These are phyloP conservation scores for Tillus elongatus DNA, from an alignment of 2,888 invertebrate genomes.

Conservation along the genomic window DNA sequence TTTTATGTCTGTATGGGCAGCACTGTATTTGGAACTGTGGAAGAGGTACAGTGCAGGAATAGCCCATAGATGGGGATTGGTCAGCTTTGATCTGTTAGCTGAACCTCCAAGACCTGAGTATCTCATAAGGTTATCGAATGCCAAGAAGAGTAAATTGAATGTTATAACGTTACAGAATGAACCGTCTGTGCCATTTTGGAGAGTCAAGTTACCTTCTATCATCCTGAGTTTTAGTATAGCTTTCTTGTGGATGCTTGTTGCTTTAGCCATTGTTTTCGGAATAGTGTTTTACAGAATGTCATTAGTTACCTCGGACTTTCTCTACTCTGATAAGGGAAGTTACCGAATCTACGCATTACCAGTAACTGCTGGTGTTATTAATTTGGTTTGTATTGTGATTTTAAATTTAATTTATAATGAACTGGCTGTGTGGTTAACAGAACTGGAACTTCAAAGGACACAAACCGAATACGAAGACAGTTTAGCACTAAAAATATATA, in stretches of 20 bases:
- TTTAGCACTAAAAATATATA: conserved; percentile 75
- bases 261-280: conserved; percentile 64
- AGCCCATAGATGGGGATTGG: conserved; percentile 74
- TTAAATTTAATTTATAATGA: conserved; percentile 61
- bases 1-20: conserved; percentile 76
- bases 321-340: conserved; percentile 45
- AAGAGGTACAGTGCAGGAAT: conserved; percentile 69
- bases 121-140: conserved; percentile 50
- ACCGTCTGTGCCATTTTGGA: conserved; percentile 70
- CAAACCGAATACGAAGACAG: conserved; percentile 83
- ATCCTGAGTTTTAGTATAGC: conserved; percentile 63
- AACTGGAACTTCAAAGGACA: conserved; percentile 67
- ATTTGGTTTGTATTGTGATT: conserved; percentile 65
- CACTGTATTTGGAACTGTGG: conserved; percentile 75
- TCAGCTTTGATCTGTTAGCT: conserved; percentile 60
- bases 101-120: conserved; percentile 74
- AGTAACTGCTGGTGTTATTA: conserved; percentile 66
- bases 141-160: conserved; percentile 47
- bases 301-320: conserved; percentile 49
- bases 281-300: conserved; percentile 71
- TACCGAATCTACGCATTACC: conserved; percentile 61
- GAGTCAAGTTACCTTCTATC: conserved; percentile 59
- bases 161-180: conserved; percentile 52
- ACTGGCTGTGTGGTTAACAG: conserved; percentile 59
- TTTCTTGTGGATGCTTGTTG: conserved; percentile 50